Percentiles rank a stretch among this genome's conserved stretches.
Evolutionary conservation across 2,113 vertebrate species (phyloP).

Genomic region (Sinocyclocheilus maitianheensis): DNA sequence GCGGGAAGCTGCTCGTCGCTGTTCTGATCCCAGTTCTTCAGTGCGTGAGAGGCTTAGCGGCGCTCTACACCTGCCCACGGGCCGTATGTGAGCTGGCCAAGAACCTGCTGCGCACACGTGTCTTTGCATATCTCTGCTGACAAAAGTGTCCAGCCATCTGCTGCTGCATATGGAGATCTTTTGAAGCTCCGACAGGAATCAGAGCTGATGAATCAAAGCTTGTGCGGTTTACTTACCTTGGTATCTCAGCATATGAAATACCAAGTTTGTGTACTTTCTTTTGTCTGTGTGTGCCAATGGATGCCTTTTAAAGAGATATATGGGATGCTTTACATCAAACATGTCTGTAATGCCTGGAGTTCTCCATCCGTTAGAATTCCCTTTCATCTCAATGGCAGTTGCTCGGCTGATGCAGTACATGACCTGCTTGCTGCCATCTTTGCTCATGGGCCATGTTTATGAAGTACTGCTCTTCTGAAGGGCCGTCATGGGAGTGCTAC

Average conservation of each 20-base stretch:
- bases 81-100: slow-evolving; percentile 45
- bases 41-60: slow-evolving; percentile 29
- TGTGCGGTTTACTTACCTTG: background rate
- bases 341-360: background rate
- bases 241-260: background rate
- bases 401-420: background rate
- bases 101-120: background rate
- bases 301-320: too few relatives aligned
- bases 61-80: slow-evolving; percentile 39
- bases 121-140: slow-evolving; percentile 49
- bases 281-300: background rate
- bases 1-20: background rate
- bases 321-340: background rate
- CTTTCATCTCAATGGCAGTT: background rate
- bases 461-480: background rate
- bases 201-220: slow-evolving; percentile 21
- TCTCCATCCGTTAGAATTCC: background rate
- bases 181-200: slow-evolving; percentile 19
- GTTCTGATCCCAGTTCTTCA: slow-evolving; percentile 12
- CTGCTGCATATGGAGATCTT: slow-evolving; percentile 52
- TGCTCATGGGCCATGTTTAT: background rate
- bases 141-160: slow-evolving; percentile 57
- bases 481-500: background rate
- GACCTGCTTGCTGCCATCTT: background rate
- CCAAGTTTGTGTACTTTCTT: background rate